Conservation (phyloP, 92 coral and sea anemone genomes). For the Paramuricea clavata region DNA sequence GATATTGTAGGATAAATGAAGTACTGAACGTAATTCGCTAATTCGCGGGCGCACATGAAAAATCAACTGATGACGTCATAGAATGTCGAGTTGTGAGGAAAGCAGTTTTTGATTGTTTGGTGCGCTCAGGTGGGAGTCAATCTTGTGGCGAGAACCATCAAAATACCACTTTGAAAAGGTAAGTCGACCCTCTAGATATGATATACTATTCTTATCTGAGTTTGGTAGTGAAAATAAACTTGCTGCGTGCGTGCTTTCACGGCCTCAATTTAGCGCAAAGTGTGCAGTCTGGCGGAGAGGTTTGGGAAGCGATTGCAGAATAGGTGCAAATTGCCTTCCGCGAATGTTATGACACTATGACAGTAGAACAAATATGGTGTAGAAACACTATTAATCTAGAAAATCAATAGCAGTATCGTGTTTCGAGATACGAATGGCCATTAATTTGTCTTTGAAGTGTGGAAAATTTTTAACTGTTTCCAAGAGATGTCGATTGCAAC, state of each 20-base stretch:
- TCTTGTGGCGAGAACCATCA: background rate
- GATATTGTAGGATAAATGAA: too few relatives aligned
- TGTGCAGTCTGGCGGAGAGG: too few relatives aligned
- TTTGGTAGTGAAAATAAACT: background rate
- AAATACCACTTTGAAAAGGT: background rate
- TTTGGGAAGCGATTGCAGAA: background rate
- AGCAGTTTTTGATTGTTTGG: background rate
- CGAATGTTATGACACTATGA: background rate
- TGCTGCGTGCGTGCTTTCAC: background rate
- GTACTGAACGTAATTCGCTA: background rate
- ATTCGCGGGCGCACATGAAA: background rate
- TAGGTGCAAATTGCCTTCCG: background rate
- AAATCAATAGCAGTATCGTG: background rate
- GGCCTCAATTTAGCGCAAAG: background rate
- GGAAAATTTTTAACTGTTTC: background rate
- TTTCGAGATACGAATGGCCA: background rate
- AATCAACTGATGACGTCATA: background rate
- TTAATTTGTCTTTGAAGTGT: background rate
- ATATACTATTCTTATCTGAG: background rate
- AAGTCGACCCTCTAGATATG: background rate
- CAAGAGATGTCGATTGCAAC: background rate
- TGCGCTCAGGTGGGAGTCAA: background rate
- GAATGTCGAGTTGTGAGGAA: background rate
- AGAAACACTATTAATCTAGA: background rate
- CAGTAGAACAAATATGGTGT: background rate